Conservation (phyloP, 2,797 vertebrate genomes). For the Pantherophis alleghaniensis region DNA sequence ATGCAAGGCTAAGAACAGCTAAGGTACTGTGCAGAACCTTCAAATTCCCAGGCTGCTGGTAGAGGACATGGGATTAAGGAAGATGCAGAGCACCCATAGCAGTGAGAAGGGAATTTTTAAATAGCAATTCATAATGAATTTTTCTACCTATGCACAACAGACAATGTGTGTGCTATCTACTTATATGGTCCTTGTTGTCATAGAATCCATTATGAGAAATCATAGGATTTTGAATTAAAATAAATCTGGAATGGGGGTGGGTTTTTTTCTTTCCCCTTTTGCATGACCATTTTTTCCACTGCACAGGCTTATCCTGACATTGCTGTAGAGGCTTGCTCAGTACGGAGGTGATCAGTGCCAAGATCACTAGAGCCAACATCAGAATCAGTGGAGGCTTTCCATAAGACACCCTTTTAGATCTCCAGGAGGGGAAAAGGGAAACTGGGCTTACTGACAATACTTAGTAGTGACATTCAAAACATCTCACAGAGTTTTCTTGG, state of each 20-base stretch:
- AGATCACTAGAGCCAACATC: not conserved
- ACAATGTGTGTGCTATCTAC: not conserved
- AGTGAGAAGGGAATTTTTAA: not conserved
- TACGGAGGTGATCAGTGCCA: constrained; percentile 8
- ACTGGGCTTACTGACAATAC: constrained; percentile 58
- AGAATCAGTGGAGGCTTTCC: not conserved
- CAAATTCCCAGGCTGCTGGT: not conserved
- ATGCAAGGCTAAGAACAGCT: not conserved
- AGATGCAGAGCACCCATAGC: not conserved
- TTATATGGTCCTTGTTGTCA: not conserved
- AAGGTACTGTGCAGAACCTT: not conserved
- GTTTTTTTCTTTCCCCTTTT: not conserved
- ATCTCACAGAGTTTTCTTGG: constrained; percentile 35
- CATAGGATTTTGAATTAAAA: not conserved
- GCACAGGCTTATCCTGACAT: not conserved
- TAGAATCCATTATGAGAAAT: not conserved
- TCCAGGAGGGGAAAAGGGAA: not conserved
- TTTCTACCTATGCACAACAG: not conserved
- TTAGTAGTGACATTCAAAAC: constrained; percentile 28
- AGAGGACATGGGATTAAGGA: not conserved
- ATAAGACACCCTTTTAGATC: not conserved
- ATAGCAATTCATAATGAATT: not conserved
- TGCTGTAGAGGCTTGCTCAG: not conserved
- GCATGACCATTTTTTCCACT: not conserved
- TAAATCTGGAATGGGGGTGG: not conserved